Evolutionary conservation across 1,140 invertebrate species (phyloP), one percentile per base, ranked within the genome.

Genomic region (Scaptomyza hsui): DNA sequence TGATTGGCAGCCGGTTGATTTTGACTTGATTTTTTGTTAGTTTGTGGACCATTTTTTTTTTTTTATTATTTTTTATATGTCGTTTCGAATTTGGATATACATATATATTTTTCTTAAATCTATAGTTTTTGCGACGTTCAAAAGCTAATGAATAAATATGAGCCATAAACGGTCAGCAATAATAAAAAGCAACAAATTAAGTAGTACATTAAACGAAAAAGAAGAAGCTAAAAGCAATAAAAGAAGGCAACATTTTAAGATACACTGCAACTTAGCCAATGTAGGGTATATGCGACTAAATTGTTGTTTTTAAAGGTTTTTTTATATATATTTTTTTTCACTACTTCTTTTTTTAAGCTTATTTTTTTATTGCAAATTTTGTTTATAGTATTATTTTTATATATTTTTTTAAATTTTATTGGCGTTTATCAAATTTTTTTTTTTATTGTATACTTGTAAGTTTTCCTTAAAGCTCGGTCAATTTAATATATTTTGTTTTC

Each of bases 101-200:
- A n/a, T n/a, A n/a, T n/a, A n/a, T n/a, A n/a, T n/a, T n/a, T n/a
- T n/a, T n/a, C 26, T 29, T 29, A 29, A 29, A 9, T 19, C 32
- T 19, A 16, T 55, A 45, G 13, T 69, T 45, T 55, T 39, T 15
- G 24, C 63, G 62, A 75, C 79, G 62, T 48, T 47, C 24, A 4
- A 45, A 24, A 78, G 78, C 76, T 85, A 80, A 86, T 85, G 82
- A 86, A 85, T 85, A 85, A 85, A 85, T 85, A 85, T 86, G 79
- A 78, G 74, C 63, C 65, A 68, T 86, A 86, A 86, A 81, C 52
- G 61, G 51, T 4, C 49, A 68, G 53, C 44, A 70, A 59, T 61
- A 48, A 69, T 52, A 52, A 63, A 62, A 10, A 59, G 18, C 29
- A 68, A 59, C 45, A 69, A 41, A 51, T n/a, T n/a, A 80, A 59